Evolutionary conservation across 2,113 vertebrate species (phyloP).

Genomic region (Struthio camelus): DNA sequence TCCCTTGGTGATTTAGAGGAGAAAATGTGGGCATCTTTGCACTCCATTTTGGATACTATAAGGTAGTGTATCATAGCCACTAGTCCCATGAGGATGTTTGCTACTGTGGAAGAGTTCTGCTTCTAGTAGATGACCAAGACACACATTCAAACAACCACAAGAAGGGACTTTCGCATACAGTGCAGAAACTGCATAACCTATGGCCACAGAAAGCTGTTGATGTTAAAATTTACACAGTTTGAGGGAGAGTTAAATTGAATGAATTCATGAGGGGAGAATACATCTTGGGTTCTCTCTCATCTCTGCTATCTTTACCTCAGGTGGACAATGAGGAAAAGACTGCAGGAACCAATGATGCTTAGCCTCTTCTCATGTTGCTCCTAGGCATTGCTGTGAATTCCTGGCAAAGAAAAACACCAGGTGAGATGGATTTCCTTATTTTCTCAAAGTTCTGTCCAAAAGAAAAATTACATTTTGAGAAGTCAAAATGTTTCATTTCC

Average conservation of each 20-base stretch:
- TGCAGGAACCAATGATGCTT: neutral
- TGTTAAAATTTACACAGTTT: neutral
- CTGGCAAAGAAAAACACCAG: neutral
- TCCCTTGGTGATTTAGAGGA: neutral
- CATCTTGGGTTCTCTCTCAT: neutral
- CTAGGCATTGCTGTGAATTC: neutral
- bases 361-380: neutral
- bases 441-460: neutral
- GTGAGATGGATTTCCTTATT: slow-evolving; percentile 35
- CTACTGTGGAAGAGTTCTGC: neutral
- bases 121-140: neutral
- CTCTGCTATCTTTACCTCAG: neutral
- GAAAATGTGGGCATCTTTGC: neutral
- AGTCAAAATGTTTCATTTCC: slow-evolving; percentile 2
- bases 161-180: neutral
- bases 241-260: neutral
- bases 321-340: neutral
- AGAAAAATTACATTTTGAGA: slow-evolving; percentile 9
- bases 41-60: neutral
- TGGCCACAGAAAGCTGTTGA: neutral
- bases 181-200: neutral
- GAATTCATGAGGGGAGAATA: neutral
- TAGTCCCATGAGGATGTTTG: neutral
- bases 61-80: neutral
- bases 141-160: neutral